Conservation (phyloP, 2,113 vertebrate species). For the Dromiciops gliroides region DNA sequence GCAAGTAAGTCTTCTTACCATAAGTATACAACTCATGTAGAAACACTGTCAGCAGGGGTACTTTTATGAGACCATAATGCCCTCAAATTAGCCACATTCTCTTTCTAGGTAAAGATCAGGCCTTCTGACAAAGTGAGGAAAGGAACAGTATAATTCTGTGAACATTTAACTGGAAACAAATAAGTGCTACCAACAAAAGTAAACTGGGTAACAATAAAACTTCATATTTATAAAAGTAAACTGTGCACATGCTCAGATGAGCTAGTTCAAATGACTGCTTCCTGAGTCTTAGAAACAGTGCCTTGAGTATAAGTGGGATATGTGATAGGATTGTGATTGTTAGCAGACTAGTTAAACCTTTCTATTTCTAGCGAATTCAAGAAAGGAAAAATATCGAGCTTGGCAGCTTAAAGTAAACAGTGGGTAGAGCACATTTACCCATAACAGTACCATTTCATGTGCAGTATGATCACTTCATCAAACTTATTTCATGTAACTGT, state of each 20-base stretch:
- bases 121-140: slow-evolving; percentile 27
- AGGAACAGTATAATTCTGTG: slow-evolving; percentile 7
- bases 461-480: slow-evolving; percentile 36
- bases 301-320: slow-evolving; percentile 6
- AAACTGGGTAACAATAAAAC: slow-evolving; percentile 26
- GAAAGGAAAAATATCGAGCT: slow-evolving; percentile 5
- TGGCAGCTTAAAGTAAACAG: slow-evolving; percentile 36
- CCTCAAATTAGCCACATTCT: slow-evolving; percentile 27
- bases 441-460: not conserved
- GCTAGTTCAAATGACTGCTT: slow-evolving; percentile 29
- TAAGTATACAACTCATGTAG: not conserved
- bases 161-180: slow-evolving; percentile 38
- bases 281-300: slow-evolving; percentile 16
- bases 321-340: not conserved
- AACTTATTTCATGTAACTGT: slow-evolving; percentile 15
- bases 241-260: slow-evolving; percentile 4
- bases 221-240: not conserved
- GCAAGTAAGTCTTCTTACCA: not conserved
- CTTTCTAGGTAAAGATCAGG: slow-evolving; percentile 9
- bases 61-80: slow-evolving; percentile 4
- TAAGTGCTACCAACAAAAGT: not conserved
- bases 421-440: not conserved
- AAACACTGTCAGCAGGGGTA: slow-evolving; percentile 16
- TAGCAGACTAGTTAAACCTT: slow-evolving; percentile 18
- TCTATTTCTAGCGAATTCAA: slow-evolving; percentile 34